Evolutionary conservation across 1,140 invertebrate species (phyloP).

Genomic region (Danaus plexippus): DNA sequence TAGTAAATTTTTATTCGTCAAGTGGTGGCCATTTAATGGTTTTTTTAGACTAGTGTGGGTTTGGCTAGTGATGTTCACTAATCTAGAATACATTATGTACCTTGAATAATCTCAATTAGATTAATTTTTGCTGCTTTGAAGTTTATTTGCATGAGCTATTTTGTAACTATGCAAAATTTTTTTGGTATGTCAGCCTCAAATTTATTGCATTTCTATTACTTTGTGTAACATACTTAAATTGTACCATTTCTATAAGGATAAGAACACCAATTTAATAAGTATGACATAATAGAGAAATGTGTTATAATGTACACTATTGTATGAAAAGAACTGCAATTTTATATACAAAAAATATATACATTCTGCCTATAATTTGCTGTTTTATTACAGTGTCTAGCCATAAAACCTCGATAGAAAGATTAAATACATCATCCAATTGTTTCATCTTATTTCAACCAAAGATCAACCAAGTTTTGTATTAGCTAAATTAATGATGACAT

Average conservation of each 20-base stretch:
- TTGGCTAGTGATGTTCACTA: conserved; percentile 53
- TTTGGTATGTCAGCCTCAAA: conserved; percentile 28
- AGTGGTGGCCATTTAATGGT: conserved; percentile 51
- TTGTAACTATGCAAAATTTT: conserved; percentile 21
- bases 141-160: conserved; percentile 11
- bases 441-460: too few relatives aligned
- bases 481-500: too few relatives aligned
- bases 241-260: conserved; percentile 47
- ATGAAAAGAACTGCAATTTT: conserved; percentile 64
- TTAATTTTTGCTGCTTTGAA: conserved; percentile 36
- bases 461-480: too few relatives aligned
- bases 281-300: conserved; percentile 62
- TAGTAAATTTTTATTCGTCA: conserved; percentile 32
- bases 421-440: too few relatives aligned
- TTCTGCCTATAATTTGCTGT: conserved; percentile 48
- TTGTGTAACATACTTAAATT: conserved; percentile 40
- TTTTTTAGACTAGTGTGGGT: conserved; percentile 24
- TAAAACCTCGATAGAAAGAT: too few relatives aligned
- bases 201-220: conserved; percentile 21
- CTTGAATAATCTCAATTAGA: conserved; percentile 66
- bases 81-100: conserved; percentile 51
- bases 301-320: conserved; percentile 57
- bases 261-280: conserved; percentile 58
- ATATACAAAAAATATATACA: conserved; percentile 64
- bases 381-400: conserved; percentile 27